Evolutionary conservation across 2,113 vertebrate species (phyloP).

Genomic region (Trichechus manatus): DNA sequence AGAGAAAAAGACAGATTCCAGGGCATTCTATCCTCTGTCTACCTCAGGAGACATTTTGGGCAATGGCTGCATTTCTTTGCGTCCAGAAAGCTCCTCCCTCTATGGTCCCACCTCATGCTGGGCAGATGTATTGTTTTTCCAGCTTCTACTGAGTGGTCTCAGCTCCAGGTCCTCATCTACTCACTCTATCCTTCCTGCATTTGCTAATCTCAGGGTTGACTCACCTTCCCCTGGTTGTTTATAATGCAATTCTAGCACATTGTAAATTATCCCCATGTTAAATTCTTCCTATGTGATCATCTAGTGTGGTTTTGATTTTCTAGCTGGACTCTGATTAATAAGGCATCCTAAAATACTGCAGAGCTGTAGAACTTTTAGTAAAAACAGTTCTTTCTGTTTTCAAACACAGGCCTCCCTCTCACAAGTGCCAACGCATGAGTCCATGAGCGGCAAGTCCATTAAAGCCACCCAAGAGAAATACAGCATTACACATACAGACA

Average conservation of each 20-base stretch:
- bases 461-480: not conserved
- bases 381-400: constrained; percentile 7
- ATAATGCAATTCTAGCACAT: not conserved
- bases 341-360: not conserved
- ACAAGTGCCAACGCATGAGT: not conserved
- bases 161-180: not conserved
- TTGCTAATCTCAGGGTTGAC: not conserved
- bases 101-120: not conserved
- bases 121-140: not conserved
- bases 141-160: not conserved
- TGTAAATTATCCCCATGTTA: not conserved
- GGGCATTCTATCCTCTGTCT: not conserved
- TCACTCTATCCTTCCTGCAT: not conserved
- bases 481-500: not conserved
- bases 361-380: not conserved
- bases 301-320: not conserved
- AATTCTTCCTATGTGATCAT: not conserved
- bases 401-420: not conserved
- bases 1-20: not conserved
- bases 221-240: not conserved
- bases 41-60: not conserved
- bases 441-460: not conserved
- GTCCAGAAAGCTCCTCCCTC: not conserved
- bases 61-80: not conserved
- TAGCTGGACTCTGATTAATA: not conserved